Base-by-base conservation (phyloP, 2,888 invertebrate genomes). In the Parochlus steinenii region DNA sequence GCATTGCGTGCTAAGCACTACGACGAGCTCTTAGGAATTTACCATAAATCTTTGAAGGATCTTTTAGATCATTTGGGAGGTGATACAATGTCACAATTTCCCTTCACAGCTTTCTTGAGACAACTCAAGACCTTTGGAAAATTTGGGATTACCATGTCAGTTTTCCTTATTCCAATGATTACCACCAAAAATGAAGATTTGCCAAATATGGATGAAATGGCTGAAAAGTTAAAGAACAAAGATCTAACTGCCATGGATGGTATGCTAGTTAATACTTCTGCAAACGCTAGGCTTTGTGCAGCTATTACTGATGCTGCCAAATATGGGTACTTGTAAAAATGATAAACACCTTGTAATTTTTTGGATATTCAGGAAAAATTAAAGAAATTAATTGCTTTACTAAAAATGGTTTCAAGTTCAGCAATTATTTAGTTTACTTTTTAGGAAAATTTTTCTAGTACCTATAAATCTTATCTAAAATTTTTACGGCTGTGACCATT, bases 301-400 rank as follows among this genome's bases (percentile, higher is more conserved):
- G 26, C 37, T 2, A 32, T 40, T n/a, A 19, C 31, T 7, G 42
- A 42, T 34, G 24, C 25, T 8, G 14, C 37, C 3, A 27, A 33
- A 30, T 36, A 31, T 8, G 40, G 40, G 24, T 41, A 40, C 37
- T 33, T 41, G n/a, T 41, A 38, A 35, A 39, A 6, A n/a, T 2
- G 7, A 4, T 6, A 15, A n/a, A n/a, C n/a, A n/a, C n/a, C n/a
- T n/a, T n/a, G n/a, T n/a, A n/a, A n/a, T n/a, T n/a, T n/a, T n/a
- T n/a, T n/a, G n/a, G n/a, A n/a, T n/a, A n/a, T n/a, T n/a, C n/a
- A n/a, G n/a, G n/a, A n/a, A n/a, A n/a, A n/a, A n/a, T n/a, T n/a
- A n/a, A n/a, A n/a, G n/a, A n/a, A n/a, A n/a, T n/a, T n/a, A n/a
- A n/a, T n/a, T n/a, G n/a, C n/a, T n/a, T n/a, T n/a, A n/a, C n/a